Percentiles rank a stretch among this genome's conserved stretches.
Conservation (phyloP, 2,797 vertebrate species). For the Amblyopsis hoosieri region DNA sequence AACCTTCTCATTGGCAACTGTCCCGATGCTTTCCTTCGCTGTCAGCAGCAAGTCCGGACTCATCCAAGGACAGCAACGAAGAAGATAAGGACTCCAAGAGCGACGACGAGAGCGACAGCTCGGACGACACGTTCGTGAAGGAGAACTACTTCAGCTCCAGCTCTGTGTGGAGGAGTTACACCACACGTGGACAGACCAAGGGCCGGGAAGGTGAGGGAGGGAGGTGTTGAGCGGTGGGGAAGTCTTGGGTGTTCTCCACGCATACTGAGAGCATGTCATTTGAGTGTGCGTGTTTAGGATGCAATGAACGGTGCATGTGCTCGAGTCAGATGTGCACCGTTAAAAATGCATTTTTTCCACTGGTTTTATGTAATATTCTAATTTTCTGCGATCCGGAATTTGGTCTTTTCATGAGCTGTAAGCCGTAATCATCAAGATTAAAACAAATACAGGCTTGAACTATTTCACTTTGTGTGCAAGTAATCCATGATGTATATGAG, state of each 20-base stretch:
- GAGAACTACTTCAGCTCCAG: conserved; percentile 86
- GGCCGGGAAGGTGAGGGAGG: conserved; percentile 84
- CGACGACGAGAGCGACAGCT: conserved; percentile 91
- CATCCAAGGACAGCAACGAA: conserved; percentile 74
- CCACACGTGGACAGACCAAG: conserved; percentile 91
- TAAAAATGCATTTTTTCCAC: too few species aligned
- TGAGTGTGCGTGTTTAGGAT: too few species aligned
- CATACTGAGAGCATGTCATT: too few species aligned
- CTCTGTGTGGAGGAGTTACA: conserved; percentile 95
- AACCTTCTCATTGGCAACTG: background rate
- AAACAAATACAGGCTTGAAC: too few species aligned
- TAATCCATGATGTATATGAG: too few species aligned
- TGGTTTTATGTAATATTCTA: too few species aligned
- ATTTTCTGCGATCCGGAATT: too few species aligned
- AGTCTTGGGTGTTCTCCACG: background rate
- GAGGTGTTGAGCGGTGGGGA: background rate
- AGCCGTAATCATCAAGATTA: too few species aligned
- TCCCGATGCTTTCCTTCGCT: background rate
- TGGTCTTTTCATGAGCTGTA: too few species aligned
- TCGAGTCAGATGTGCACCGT: too few species aligned
- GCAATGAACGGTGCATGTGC: too few species aligned
- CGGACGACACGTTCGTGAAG: conserved; percentile 93
- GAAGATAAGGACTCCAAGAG: conserved; percentile 90
- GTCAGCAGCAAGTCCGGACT: conserved; percentile 70
- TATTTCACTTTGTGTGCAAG: too few species aligned